Evolutionary conservation across 2,888 invertebrate genomes (phyloP).

Genomic region (Ptychoptera albimana): DNA sequence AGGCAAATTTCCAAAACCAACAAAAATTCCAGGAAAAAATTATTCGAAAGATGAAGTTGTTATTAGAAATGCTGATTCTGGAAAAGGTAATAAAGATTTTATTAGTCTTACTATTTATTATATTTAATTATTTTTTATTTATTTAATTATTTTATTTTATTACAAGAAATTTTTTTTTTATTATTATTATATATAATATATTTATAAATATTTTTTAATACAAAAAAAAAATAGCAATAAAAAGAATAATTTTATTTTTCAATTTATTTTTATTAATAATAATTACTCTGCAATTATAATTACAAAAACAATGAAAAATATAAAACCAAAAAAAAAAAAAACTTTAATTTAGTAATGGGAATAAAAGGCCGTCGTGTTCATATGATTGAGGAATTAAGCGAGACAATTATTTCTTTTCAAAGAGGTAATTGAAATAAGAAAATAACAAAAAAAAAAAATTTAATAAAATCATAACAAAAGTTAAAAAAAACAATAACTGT

Average conservation of each 20-base stretch:
- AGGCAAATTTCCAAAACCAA: constrained; percentile 76
- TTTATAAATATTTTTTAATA: not conserved
- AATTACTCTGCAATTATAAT: too few species aligned
- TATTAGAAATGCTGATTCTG: constrained; percentile 87
- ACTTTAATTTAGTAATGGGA: constrained; percentile 67
- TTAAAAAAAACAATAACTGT: not conserved
- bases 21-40: constrained; percentile 81
- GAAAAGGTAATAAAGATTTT: constrained; percentile 56
- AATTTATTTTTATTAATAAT: too few species aligned
- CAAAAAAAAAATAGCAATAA: not conserved
- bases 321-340: too few species aligned
- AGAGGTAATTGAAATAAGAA: constrained; percentile 58
- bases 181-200: not conserved
- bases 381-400: constrained; percentile 97
- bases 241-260: not conserved
- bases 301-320: too few species aligned
- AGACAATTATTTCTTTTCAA: constrained; percentile 97
- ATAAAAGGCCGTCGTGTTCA: constrained; percentile 96
- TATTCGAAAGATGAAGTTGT: constrained; percentile 92
- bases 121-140: constrained; percentile 6
- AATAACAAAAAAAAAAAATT: not conserved
- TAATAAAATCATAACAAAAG: not conserved
- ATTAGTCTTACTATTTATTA: too few species aligned
- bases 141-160: not conserved
- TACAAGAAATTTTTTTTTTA: not conserved